These are phyloP conservation scores for Melipona bicolor DNA, from an alignment of 2,888 invertebrate genomes.

Conservation along the genomic window DNA sequence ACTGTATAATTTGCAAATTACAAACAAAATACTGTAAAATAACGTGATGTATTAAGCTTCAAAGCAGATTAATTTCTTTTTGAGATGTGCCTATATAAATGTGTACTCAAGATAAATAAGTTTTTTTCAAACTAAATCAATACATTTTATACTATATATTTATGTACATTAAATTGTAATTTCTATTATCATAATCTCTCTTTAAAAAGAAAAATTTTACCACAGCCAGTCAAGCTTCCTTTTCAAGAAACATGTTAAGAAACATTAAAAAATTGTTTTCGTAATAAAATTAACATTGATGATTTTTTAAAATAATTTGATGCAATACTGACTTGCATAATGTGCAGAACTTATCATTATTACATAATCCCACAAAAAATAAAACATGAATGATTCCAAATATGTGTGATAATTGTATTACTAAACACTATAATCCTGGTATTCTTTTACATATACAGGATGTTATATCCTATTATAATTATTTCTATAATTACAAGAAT, in stretches of 20 bases:
- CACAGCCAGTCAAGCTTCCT: conserved; percentile 8
- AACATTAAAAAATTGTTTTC: conserved; percentile 2
- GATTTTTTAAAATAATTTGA: conserved; percentile 42
- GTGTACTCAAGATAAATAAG: conserved; percentile 20
- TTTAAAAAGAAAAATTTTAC: conserved; percentile 16
- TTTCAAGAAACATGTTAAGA: conserved; percentile 1
- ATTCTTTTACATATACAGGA: conserved; percentile 47
- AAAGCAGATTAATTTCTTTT: conserved; percentile 28
- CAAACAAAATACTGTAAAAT: conserved; percentile 28
- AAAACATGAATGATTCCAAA: conserved; percentile 34
- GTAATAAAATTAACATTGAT: conserved; percentile 23
- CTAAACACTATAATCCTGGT: conserved; percentile 47
- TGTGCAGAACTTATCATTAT: conserved; percentile 48
- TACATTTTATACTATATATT: conserved; percentile 25
- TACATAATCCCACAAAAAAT: conserved; percentile 40
- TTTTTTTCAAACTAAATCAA: conserved; percentile 29
- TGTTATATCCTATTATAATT: conserved; percentile 32
- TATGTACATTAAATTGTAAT: conserved; percentile 16
- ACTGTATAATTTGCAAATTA: conserved; percentile 20
- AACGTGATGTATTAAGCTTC: conserved; percentile 27
- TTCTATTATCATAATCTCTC: conserved; percentile 10
- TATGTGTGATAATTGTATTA: conserved; percentile 48
- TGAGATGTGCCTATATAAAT: conserved; percentile 68
- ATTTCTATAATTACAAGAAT: not conserved
- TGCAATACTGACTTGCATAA: conserved; percentile 69